Evolutionary conservation across 2,113 vertebrate genomes (phyloP), one percentile per base, ranked within the genome.

Genomic region (Peromyscus leucopus): DNA sequence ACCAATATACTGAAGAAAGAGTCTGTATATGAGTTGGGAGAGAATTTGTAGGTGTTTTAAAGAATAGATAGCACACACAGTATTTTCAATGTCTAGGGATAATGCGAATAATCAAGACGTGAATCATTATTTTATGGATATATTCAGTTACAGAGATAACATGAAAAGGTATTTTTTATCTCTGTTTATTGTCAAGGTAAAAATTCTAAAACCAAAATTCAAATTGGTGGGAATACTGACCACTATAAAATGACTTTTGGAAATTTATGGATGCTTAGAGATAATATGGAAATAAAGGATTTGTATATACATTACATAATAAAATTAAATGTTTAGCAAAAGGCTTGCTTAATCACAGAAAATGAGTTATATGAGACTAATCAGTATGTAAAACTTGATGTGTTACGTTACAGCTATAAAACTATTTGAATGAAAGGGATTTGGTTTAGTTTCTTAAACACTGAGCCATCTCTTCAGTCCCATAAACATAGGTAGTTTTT

Each of bases 311-410:
- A 36, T 71, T 3, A 46, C 0, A 36, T 65, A 31, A 51, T 19
- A 79, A 93, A 90, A 65, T n/a, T 74, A 28, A 69, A n/a, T 22
- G 94, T 91, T 71, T 96, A 79, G 72, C 55, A 92, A 57, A 89
- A 89, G 2, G 42, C 24, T 88, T 21, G 46, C 19, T 79, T 90
- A 21, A 1, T 75, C 61, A 79, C 0, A 84, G 46, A 24, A 83
- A 90, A 59, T 22, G 5, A 95, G 89, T 69, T 69, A 69, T 11
- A 59, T 39, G n/a, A 42, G 2, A 92, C 55, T 85, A 46, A 36
- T 74, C 31, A 90, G 5, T 83, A 13, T 3, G 46, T 33, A 65
- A 59, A 26, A 82, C 80, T 55, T 57, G 21, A 78, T 59, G 63
- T 59, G 3, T 48, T 3, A 78, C 65, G 96, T 90, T 61, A 59